Base-by-base conservation (phyloP, 2,113 vertebrate genomes). In the Cyrtonyx montezumae region DNA sequence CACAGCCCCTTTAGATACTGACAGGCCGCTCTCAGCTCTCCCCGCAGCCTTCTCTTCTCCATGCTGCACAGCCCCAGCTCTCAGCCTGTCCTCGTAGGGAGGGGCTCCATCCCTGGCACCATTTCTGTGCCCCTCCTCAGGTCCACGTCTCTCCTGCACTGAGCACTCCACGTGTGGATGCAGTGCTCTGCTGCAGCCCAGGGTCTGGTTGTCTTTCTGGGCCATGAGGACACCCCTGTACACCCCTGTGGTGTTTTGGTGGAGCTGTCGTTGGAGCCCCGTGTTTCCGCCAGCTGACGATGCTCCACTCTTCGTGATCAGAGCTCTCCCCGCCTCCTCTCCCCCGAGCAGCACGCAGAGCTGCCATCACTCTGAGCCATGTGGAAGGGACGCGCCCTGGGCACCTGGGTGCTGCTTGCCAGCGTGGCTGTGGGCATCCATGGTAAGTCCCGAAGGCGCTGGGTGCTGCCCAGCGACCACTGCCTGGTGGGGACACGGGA, bases 201-300 rank as follows among this genome's bases (percentile, higher is more conserved):
- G 51, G 51, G 25, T 14, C 25, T 3, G 23, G 9, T 26, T 51
- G 49, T 25, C 7, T 53, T 53, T 53, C 51, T 28, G 26, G 28
- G 51, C 26, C 5, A 15, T 28, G 14, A 53, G 51, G 9, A 19
- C 20, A 30, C 22, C 21, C 8, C 12, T 28, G 22, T 53, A 9
- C n/a, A 67, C 11, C 13, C 1, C 11, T 2, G 0, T 0, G 18
- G 13, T 3, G 3, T 2, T 32, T 0, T 2, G 9, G 26, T 45
- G 9, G 84, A 28, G 76, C 30, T 30, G 69, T 25, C 42, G 78
- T 70, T 23, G 75, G 40, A 59, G 34, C 74, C 78, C 66, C 51
- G 74, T 0, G 84, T 79, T 95, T 94, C 95, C 95, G 95, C 90
- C 1, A 3, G 56, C 69, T 11, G 84, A 20, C 55, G 3, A 14